phyloP scores from a whole-genome alignment of 2,113 vertebrate genomes.

The Boulengeromyrus knoepffleri region DNA sequence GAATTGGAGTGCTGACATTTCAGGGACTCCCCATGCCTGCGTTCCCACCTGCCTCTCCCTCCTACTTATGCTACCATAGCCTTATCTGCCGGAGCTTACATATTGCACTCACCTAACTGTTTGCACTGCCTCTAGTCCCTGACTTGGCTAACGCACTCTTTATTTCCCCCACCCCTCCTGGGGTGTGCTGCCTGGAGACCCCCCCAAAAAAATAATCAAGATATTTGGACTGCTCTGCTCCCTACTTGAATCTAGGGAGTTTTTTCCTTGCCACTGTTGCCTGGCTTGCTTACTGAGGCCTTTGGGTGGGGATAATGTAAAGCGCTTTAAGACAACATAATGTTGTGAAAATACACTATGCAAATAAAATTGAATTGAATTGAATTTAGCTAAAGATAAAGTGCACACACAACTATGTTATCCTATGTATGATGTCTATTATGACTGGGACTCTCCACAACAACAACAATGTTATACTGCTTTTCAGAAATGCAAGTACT shows the following conservation, averaged over 20 bases:
- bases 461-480: neutral
- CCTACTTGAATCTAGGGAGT: neutral
- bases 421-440: neutral
- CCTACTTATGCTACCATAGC: no score
- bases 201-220: neutral
- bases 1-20: no score
- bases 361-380: neutral
- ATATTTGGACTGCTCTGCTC: neutral
- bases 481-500: neutral
- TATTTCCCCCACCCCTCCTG: neutral
- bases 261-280: neutral
- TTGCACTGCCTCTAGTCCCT: neutral
- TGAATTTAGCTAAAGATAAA: neutral
- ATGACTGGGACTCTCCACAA: neutral
- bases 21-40: no score
- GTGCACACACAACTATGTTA: neutral
- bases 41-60: no score
- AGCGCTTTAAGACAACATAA: neutral
- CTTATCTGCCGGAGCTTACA: neutral
- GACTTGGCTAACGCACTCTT: neutral
- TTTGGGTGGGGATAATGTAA: no score
- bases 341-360: neutral
- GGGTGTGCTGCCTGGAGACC: neutral
- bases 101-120: neutral
- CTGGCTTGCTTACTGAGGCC: neutral